phyloP scores from a whole-genome alignment of 1,140 invertebrate species.

The Scaptodrosophila lebanonensis region DNA sequence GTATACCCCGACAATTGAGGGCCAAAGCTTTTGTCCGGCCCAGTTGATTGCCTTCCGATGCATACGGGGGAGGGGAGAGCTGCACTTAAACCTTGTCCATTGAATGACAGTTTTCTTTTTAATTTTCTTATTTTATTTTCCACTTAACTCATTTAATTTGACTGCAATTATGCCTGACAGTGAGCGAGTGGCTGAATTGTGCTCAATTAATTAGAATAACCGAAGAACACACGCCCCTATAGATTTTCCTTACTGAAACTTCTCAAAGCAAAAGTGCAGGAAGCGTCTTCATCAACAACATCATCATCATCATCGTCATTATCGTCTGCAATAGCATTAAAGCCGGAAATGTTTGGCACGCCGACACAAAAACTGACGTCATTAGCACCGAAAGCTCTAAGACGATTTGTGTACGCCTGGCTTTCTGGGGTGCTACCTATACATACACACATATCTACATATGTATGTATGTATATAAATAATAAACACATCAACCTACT shows the following conservation, averaged over 20 bases:
- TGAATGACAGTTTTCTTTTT: too few relatives aligned
- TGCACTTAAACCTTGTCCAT: too few relatives aligned
- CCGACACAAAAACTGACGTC: slow-evolving; percentile 32
- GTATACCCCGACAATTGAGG: too few relatives aligned
- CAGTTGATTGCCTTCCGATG: slow-evolving; percentile 38
- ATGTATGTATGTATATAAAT: slow-evolving; percentile 13
- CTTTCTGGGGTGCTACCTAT: too few relatives aligned
- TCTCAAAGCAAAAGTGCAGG: too few relatives aligned
- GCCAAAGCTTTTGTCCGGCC: too few relatives aligned
- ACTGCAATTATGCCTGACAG: background rate
- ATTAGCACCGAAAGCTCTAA: slow-evolving; percentile 15
- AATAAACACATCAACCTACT: too few relatives aligned
- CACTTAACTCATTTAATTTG: slow-evolving; percentile 66
- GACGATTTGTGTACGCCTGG: too few relatives aligned
- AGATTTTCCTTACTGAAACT: background rate
- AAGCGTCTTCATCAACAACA: too few relatives aligned
- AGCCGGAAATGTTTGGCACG: slow-evolving; percentile 47
- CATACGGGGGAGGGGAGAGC: too few relatives aligned
- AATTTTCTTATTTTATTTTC: slow-evolving; percentile 17
- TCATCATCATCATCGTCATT: too few relatives aligned
- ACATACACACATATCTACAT: slow-evolving; percentile 14
- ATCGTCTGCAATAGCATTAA: slow-evolving; percentile 5
- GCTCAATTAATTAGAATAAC: slow-evolving; percentile 55
- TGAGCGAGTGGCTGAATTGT: slow-evolving; percentile 5
- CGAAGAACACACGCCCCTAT: slow-evolving; percentile 14